These are phyloP conservation scores for Drosophila longiperda DNA, from an alignment of 2,888 invertebrate genomes.

Conservation along the genomic window DNA sequence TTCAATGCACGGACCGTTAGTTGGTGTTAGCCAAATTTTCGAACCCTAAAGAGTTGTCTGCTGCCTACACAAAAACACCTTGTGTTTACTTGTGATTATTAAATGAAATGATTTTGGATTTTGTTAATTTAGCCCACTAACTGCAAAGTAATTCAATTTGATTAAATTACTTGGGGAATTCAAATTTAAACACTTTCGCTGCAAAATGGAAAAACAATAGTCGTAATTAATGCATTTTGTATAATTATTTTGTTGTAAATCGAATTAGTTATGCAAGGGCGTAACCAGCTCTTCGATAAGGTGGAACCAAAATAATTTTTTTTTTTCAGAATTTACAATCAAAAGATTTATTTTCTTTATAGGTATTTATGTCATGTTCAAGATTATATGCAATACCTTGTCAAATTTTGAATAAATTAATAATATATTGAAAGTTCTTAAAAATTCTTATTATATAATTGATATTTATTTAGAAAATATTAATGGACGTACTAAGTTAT, in stretches of 20 bases:
- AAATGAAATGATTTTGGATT: constrained; percentile 6
- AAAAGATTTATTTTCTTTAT: no score
- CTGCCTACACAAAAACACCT: constrained; percentile 27
- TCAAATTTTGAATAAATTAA: not conserved
- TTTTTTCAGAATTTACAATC: not conserved
- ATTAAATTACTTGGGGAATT: constrained; percentile 11
- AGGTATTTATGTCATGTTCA: not conserved
- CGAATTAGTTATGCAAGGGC: not conserved
- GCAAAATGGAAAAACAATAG: constrained; percentile 22
- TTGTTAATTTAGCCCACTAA: not conserved
- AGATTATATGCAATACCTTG: not conserved
- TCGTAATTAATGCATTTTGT: constrained; percentile 38
- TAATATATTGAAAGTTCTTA: no score
- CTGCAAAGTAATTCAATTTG: constrained; percentile 5
- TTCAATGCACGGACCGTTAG: constrained; percentile 38
- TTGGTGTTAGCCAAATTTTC: not conserved
- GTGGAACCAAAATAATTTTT: not conserved
- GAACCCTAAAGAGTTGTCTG: not conserved
- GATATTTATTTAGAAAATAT: not conserved
- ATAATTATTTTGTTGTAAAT: constrained; percentile 40
- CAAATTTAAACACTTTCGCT: not conserved
- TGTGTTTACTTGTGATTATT: constrained; percentile 7
- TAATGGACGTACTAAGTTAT: not conserved
- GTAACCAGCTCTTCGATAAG: not conserved
- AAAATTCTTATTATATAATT: no score